These are phyloP conservation scores for Aphelenchoides besseyi DNA, from an alignment of 1,140 invertebrate genomes.

Conservation along the genomic window DNA sequence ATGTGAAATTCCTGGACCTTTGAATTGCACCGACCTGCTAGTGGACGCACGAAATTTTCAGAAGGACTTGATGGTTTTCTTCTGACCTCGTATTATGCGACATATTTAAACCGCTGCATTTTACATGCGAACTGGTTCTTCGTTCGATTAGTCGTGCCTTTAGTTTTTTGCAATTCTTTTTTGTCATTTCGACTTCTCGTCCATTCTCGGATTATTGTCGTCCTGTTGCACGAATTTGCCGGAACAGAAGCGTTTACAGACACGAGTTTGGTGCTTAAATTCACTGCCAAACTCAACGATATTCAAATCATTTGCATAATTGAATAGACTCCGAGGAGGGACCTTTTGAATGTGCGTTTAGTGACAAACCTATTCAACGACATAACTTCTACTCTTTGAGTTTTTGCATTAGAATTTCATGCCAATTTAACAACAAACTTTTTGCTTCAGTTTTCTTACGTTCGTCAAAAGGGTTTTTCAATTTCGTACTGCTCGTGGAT, in stretches of 20 bases:
- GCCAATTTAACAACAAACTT: too few species aligned
- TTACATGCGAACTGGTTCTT: neutral
- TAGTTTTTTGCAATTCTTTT: neutral
- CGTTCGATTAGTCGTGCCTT: neutral
- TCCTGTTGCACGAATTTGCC: neutral
- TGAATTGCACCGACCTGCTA: neutral
- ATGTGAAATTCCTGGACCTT: neutral
- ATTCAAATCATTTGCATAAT: conserved; percentile 1
- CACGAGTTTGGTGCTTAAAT: neutral
- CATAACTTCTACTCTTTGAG: neutral
- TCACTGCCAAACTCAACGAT: neutral
- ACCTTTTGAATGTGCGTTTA: neutral
- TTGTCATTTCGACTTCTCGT: neutral
- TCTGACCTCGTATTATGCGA: neutral
- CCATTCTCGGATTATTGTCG: neutral
- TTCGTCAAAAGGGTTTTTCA: too few species aligned
- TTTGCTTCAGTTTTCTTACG: too few species aligned
- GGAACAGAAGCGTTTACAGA: neutral
- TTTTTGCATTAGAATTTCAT: neutral
- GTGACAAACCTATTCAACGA: neutral
- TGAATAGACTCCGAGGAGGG: neutral
- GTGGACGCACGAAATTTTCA: too few species aligned
- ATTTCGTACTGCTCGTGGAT: too few species aligned
- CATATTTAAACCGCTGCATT: too few species aligned
- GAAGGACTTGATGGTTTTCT: neutral